Percentiles rank a stretch among this genome's conserved stretches.
These are phyloP conservation scores for Thunnus maccoyii DNA, from an alignment of 2,113 vertebrate species.

Conservation along the genomic window DNA sequence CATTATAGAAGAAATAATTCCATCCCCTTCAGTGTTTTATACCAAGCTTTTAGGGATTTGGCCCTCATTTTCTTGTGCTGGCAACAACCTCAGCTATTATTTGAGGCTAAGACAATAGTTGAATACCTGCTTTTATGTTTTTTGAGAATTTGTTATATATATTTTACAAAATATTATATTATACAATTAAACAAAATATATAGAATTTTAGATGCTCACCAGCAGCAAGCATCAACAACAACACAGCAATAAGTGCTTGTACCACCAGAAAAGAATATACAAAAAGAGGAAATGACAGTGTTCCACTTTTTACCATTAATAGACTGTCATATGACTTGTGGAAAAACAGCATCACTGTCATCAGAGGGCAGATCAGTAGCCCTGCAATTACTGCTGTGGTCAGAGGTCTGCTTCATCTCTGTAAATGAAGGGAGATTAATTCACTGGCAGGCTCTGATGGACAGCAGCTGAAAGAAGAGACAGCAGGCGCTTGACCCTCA, in stretches of 20 bases:
- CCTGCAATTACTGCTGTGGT: conserved; percentile 72
- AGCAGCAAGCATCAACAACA: no score
- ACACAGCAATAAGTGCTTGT: neutral
- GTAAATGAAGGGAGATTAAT: conserved; percentile 71
- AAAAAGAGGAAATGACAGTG: neutral
- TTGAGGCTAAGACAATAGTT: no score
- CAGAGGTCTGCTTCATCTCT: conserved; percentile 65
- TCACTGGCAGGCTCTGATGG: conserved; percentile 57
- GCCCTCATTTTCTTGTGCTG: no score
- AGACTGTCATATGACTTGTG: conserved; percentile 44
- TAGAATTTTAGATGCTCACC: no score
- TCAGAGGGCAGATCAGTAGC: conserved; percentile 58
- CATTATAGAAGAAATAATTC: no score
- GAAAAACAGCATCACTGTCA: conserved; percentile 56
- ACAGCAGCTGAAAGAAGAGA: conserved; percentile 63
- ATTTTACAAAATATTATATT: no score
- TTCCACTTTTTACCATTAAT: conserved; percentile 16
- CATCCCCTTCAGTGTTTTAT: no score
- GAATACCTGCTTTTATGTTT: no score
- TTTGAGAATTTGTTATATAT: no score
- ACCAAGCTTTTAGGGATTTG: no score
- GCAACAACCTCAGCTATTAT: no score
- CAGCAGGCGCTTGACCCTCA: conserved; percentile 66
- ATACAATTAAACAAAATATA: no score
- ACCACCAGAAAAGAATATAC: neutral